These are phyloP conservation scores for Crotalus helleri DNA, from an alignment of 2,113 vertebrate genomes.

Conservation along the genomic window DNA sequence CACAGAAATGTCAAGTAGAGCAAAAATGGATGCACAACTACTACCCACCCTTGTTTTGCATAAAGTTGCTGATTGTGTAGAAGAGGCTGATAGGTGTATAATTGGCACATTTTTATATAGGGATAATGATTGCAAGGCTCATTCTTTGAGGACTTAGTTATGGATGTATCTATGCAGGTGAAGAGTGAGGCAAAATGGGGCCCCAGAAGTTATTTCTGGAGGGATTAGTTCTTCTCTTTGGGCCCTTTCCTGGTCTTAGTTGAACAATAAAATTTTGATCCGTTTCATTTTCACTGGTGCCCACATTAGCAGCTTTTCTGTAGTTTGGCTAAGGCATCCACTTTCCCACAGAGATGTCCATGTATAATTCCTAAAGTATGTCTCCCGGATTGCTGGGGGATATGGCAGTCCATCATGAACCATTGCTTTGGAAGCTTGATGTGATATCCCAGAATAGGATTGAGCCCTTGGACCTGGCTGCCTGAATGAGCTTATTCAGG, in stretches of 20 bases:
- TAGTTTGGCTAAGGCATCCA: background rate
- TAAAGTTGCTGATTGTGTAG: too few relatives aligned
- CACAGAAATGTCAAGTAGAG: too few relatives aligned
- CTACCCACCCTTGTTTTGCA: too few relatives aligned
- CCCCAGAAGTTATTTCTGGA: background rate
- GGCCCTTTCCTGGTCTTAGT: background rate
- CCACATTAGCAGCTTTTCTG: background rate
- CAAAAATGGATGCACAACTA: too few relatives aligned
- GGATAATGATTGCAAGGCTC: background rate
- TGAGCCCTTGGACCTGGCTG: background rate
- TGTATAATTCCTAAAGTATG: background rate
- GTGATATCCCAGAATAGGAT: background rate
- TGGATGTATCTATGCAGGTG: too few relatives aligned
- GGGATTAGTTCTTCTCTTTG: background rate
- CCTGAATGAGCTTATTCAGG: too few relatives aligned
- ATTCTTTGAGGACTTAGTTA: background rate
- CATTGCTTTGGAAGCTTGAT: background rate
- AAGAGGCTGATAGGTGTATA: too few relatives aligned
- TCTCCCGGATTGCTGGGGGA: background rate
- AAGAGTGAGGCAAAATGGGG: background rate
- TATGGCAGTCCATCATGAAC: background rate
- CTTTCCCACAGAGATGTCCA: background rate
- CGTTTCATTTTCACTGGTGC: background rate
- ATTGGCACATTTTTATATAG: too few relatives aligned
- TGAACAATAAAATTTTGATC: background rate